Evolutionary conservation across 1,140 invertebrate genomes (phyloP).

Genomic region (Atopsyche davidsoni): DNA sequence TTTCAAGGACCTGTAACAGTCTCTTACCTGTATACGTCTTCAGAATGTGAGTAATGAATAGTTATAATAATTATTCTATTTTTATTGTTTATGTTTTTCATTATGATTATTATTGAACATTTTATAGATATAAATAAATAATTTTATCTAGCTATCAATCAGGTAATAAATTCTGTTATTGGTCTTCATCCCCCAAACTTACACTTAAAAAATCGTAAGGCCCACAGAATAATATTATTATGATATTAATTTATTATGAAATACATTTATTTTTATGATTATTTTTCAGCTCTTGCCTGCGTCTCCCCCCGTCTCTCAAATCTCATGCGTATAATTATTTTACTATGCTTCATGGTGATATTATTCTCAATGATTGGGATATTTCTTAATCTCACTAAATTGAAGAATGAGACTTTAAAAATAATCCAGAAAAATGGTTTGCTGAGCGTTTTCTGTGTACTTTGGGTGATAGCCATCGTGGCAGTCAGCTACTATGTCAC

Average conservation of each 20-base stretch:
- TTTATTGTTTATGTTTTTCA: constrained; percentile 9
- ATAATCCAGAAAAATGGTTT: constrained; percentile 48
- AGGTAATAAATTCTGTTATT: no score
- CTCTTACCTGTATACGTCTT: constrained; percentile 7
- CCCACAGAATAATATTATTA: no score
- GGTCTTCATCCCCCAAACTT: no score
- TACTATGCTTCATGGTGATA: constrained; percentile 49
- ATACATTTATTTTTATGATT: constrained; percentile 13
- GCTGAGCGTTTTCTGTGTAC: constrained; percentile 48
- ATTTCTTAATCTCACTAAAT: constrained; percentile 46
- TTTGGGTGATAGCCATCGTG: constrained; percentile 50
- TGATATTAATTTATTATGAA: constrained; percentile 10
- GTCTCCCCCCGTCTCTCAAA: constrained; percentile 46
- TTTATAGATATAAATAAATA: no score
- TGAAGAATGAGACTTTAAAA: constrained; percentile 45
- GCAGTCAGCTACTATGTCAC: constrained; percentile 51
- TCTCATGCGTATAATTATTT: constrained; percentile 48
- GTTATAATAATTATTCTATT: constrained; percentile 11
- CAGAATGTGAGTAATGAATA: constrained; percentile 6
- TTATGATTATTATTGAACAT: no score
- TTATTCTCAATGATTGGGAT: constrained; percentile 48
- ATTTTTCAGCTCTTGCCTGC: constrained; percentile 45
- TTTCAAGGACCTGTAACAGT: constrained; percentile 10
- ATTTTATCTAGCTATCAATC: no score
- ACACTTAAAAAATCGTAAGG: no score